Percentiles rank a stretch among this genome's conserved stretches.
Conservation (phyloP, 2,888 invertebrate genomes). For the Torymus tubicola region DNA sequence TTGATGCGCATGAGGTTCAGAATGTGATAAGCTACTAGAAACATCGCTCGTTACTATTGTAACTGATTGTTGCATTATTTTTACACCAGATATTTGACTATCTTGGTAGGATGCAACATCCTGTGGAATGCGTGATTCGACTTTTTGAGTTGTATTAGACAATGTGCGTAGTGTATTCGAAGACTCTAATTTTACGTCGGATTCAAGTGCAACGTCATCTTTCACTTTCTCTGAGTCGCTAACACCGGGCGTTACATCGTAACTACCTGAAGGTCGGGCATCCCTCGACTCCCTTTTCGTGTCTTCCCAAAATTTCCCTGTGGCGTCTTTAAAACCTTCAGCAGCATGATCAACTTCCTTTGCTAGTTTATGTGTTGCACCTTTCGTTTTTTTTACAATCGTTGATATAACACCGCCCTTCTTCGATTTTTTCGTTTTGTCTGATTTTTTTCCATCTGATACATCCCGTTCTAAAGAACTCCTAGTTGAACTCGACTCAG, state of each 20-base stretch:
- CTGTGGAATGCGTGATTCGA: conserved; percentile 52
- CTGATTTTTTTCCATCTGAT: conserved; percentile 58
- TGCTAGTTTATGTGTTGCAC: conserved; percentile 44
- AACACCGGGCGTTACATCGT: conserved; percentile 64
- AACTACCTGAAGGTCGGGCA: conserved; percentile 64
- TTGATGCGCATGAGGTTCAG: conserved; percentile 74
- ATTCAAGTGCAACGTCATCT: conserved; percentile 60
- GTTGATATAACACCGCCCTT: conserved; percentile 64
- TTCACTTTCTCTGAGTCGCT: conserved; percentile 58
- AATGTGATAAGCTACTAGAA: conserved; percentile 72
- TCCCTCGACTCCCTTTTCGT: conserved; percentile 58
- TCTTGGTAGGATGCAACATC: conserved; percentile 31
- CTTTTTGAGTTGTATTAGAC: conserved; percentile 22
- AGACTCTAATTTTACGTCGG: conserved; percentile 62
- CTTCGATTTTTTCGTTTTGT: conserved; percentile 62
- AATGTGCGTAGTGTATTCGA: conserved; percentile 59
- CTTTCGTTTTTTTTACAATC: conserved; percentile 62
- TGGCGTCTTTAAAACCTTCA: conserved; percentile 57
- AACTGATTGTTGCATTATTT: conserved; percentile 61
- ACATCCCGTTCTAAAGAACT: conserved; percentile 60
- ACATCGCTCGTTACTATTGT: conserved; percentile 65
- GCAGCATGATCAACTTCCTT: conserved; percentile 52
- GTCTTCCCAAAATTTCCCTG: conserved; percentile 60
- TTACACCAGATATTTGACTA: conserved; percentile 37
- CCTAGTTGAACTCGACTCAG: conserved; percentile 54